Percentiles rank a stretch among this genome's conserved stretches.
Conservation (phyloP, 2,888 invertebrate genomes). For the Myopa testacea region DNA sequence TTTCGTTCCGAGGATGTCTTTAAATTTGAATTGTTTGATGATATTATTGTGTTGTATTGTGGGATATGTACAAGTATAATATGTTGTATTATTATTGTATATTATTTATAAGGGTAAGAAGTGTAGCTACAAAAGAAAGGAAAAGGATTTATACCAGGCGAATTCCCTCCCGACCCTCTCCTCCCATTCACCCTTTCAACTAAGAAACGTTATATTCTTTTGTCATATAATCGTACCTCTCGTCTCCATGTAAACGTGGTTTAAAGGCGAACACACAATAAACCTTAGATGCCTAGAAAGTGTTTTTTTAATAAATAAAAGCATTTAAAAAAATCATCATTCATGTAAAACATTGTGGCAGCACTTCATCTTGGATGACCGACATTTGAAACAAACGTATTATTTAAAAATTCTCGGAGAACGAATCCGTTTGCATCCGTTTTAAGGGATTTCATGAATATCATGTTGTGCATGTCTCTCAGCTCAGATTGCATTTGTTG, state of each 20-base stretch:
- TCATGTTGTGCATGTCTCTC: conserved; percentile 1
- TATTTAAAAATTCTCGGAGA: conserved; percentile 1
- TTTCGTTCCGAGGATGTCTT: conserved; percentile 16
- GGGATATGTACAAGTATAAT: too few species aligned
- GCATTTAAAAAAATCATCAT: not conserved
- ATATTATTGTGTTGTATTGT: not conserved
- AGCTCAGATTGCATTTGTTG: not conserved
- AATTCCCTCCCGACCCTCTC: too few species aligned
- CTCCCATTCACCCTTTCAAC: not conserved
- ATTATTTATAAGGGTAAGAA: too few species aligned
- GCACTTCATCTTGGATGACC: not conserved
- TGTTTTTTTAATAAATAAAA: not conserved
- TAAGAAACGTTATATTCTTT: too few species aligned
- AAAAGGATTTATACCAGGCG: too few species aligned
- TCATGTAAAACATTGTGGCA: not conserved
- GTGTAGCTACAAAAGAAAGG: too few species aligned
- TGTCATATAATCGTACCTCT: too few species aligned
- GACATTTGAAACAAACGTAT: not conserved
- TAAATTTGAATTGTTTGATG: conserved; percentile 3
- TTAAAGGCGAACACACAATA: not conserved
- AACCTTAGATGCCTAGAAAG: too few species aligned
- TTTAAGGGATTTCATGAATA: conserved; percentile 6
- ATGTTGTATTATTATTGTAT: too few species aligned
- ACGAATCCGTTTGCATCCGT: not conserved
- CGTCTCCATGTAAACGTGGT: too few species aligned